These are phyloP conservation scores for Drosophila miranda DNA, from an alignment of 1,140 invertebrate genomes.

Conservation along the genomic window DNA sequence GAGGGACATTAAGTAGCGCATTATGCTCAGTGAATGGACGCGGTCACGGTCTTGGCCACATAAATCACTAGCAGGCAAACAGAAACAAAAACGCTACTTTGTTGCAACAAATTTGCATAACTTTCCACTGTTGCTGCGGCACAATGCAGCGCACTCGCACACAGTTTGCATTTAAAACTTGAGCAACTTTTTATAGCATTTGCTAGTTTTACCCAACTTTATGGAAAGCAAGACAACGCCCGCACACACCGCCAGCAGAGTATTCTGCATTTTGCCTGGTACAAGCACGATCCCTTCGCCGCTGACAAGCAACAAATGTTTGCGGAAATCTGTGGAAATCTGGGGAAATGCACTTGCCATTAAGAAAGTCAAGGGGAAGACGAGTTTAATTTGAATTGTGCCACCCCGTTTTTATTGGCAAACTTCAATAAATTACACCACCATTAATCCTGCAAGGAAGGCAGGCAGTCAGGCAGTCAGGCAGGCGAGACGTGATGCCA, in stretches of 20 bases:
- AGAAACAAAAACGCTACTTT: conserved; percentile 59
- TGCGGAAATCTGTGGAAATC: conserved; percentile 58
- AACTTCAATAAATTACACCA: conserved; percentile 61
- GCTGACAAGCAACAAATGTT: conserved; percentile 66
- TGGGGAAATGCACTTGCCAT: conserved; percentile 53
- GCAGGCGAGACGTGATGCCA: conserved; percentile 29
- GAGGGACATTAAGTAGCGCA: conserved; percentile 58
- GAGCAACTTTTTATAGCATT: conserved; percentile 62
- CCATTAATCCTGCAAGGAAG: conserved; percentile 54
- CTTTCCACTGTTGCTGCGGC: conserved; percentile 49
- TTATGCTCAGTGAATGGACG: conserved; percentile 56
- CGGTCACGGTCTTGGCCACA: conserved; percentile 65
- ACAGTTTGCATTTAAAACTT: conserved; percentile 59
- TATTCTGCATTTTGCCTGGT: too few species aligned
- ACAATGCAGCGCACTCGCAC: neutral
- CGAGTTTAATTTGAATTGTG: conserved; percentile 58
- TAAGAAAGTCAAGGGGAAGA: conserved; percentile 30
- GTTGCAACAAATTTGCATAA: conserved; percentile 78
- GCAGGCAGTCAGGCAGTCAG: conserved; percentile 14
- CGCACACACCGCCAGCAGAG: neutral
- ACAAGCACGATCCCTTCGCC: neutral
- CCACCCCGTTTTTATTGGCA: conserved; percentile 49
- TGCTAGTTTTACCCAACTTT: conserved; percentile 48
- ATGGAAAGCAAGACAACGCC: conserved; percentile 4
- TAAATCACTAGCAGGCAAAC: conserved; percentile 67